Conservation (phyloP, 2,113 vertebrate species). For the Tachysurus vachellii region DNA sequence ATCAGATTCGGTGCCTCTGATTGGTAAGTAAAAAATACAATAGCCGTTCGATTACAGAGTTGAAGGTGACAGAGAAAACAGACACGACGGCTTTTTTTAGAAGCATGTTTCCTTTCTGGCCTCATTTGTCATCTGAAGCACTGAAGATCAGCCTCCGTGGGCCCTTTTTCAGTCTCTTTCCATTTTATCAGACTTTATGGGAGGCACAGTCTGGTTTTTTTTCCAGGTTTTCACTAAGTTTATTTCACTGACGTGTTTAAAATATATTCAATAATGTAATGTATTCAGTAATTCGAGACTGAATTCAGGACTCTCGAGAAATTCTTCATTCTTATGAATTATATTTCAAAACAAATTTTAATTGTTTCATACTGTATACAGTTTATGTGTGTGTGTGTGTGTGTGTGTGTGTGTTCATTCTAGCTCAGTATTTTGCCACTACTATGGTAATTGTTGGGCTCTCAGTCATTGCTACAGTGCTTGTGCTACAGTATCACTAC, state of each 20-base stretch:
- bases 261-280: background rate
- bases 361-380: background rate
- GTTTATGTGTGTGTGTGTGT: conserved; percentile 16
- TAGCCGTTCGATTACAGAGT: background rate
- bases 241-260: background rate
- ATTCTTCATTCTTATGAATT: background rate
- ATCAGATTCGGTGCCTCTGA: conserved; percentile 57
- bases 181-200: background rate
- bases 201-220: background rate
- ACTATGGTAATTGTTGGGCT: conserved; percentile 93
- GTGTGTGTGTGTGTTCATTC: conserved; percentile 48
- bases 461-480: conserved; percentile 87
- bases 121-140: conserved; percentile 28
- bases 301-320: too few relatives aligned
- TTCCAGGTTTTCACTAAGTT: background rate
- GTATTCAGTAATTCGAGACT: background rate
- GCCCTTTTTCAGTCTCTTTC: background rate
- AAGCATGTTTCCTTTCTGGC: background rate
- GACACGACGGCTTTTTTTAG: background rate
- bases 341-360: background rate
- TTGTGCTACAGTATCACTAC: conserved; percentile 89
- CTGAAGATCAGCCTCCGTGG: background rate
- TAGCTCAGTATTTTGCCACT: conserved; percentile 93
- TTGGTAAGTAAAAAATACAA: conserved; percentile 50
- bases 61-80: conserved; percentile 10